Evolutionary conservation across 1,140 invertebrate species (phyloP), one percentile per base, ranked within the genome.

Genomic region (Campoletis sonorensis): DNA sequence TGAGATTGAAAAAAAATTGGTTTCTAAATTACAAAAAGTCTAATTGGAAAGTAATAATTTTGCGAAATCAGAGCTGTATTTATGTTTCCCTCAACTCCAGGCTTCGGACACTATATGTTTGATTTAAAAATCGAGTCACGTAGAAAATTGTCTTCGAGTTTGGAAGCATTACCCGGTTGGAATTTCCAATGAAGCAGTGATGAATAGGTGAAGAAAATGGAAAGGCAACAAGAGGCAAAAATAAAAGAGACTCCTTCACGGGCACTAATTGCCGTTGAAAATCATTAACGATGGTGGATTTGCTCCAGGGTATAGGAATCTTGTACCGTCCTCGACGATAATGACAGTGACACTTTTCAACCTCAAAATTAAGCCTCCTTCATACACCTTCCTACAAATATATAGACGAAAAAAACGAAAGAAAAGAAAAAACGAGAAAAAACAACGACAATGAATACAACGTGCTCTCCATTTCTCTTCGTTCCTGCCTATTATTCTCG

Each of bases 131-230:
- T 58, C 7, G 1, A 75, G 72, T 30, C 72, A 75, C 72, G 72
- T 58, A 75, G 72, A 58, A 15, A 15, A 27, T 26, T 26, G 72
- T 75, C 18, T 58, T 49, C 23, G n/a, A 75, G 23, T 21, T 26
- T 26, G 45, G 21, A 10, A 23, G 26, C 15, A 27, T 26, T 75
- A 58, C 72, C 72, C 13, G 45, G 30, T 58, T 54, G 26, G 72
- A 75, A 75, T 75, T 30, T 27, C 72, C 16, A 75, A 58, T 75
- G 72, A 27, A 30, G 15, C 54, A n/a, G 72, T 58, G 72, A 58
- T 58, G 54, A 75, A 75, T 33, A 79, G 77, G 27, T 13, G 33
- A 10, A 67, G 23, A 79, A 26, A 61, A 16, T 18, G 3, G 4
- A 67, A 37, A 78, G 26, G 18, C 23, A 45, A 13, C 51, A 8